phyloP scores from a whole-genome alignment of 92 coral and sea anemone genomes.

The Zoanthus gigantus region DNA sequence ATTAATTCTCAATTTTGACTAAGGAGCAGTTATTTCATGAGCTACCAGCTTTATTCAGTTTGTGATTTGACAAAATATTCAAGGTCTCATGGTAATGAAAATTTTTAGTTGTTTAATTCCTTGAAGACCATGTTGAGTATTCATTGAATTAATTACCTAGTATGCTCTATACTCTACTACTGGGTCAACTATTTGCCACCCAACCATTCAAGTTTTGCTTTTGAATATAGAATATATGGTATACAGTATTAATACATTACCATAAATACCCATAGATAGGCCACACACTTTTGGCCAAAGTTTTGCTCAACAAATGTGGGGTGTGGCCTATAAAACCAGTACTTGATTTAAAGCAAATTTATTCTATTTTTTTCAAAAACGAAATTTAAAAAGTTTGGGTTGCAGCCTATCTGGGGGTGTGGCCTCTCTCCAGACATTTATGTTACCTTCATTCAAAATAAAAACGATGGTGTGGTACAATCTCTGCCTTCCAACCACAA shows the following conservation, averaged over 20 bases:
- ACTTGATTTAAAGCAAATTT: neutral
- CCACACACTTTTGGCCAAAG: neutral
- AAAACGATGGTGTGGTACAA: neutral
- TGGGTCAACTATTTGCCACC: neutral
- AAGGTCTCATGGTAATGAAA: neutral
- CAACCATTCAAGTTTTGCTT: neutral
- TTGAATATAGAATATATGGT: neutral
- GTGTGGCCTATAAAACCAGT: neutral
- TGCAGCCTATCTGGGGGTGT: conserved; percentile 5
- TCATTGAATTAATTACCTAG: neutral
- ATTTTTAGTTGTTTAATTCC: neutral
- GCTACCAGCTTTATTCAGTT: neutral
- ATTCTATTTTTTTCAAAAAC: neutral
- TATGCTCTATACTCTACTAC: neutral
- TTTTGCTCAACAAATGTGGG: neutral
- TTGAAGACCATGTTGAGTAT: conserved; percentile 1
- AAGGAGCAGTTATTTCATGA: conserved; percentile 9
- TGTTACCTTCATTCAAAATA: neutral
- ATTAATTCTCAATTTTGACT: neutral
- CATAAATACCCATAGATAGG: neutral
- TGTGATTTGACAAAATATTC: neutral
- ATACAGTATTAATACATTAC: neutral
- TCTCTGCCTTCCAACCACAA: too few species aligned
- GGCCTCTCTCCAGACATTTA: neutral
- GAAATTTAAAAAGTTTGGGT: neutral